These are phyloP conservation scores for Pelagia noctiluca DNA, from an alignment of 30 jellyfish, hydroid and myxozoan species.

Conservation along the genomic window DNA sequence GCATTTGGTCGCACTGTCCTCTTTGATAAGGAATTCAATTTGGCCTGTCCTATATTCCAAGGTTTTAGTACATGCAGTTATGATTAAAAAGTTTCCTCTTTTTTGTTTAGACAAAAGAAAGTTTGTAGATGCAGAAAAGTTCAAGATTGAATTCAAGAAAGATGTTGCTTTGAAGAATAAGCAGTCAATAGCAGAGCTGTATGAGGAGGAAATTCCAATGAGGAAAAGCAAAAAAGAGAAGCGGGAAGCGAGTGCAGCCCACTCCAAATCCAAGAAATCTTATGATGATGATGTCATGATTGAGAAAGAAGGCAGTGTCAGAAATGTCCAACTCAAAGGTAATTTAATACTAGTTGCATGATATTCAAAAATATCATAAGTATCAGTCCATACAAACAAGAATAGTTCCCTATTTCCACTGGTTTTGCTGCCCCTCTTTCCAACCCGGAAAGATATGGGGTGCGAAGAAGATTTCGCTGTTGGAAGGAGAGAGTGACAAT, in stretches of 20 bases:
- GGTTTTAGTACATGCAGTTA: too few species aligned
- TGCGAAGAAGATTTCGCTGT: too few species aligned
- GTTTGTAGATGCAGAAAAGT: slow-evolving; percentile 45
- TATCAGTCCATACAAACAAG: too few species aligned
- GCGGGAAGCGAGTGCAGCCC: slow-evolving; percentile 9
- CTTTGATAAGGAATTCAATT: too few species aligned
- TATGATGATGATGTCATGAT: slow-evolving; percentile 29
- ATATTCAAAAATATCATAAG: too few species aligned
- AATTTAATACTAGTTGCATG: neutral
- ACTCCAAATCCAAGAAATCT: slow-evolving; percentile 19
- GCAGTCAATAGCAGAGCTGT: slow-evolving; percentile 50
- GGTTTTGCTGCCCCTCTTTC: too few species aligned
- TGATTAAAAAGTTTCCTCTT: neutral
- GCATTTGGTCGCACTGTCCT: too few species aligned
- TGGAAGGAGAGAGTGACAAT: too few species aligned
- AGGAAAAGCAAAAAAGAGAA: slow-evolving; percentile 67
- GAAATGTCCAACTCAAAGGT: slow-evolving; percentile 66
- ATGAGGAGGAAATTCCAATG: slow-evolving; percentile 54
- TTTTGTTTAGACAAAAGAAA: slow-evolving; percentile 30
- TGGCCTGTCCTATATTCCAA: too few species aligned
- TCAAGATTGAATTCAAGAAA: slow-evolving; percentile 67
- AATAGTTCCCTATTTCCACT: too few species aligned
- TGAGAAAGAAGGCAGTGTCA: slow-evolving; percentile 53
- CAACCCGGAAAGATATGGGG: too few species aligned
- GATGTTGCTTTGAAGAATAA: slow-evolving; percentile 48